These are phyloP conservation scores for Aegotheles bennettii DNA, from an alignment of 2,113 vertebrate species.

Conservation along the genomic window DNA sequence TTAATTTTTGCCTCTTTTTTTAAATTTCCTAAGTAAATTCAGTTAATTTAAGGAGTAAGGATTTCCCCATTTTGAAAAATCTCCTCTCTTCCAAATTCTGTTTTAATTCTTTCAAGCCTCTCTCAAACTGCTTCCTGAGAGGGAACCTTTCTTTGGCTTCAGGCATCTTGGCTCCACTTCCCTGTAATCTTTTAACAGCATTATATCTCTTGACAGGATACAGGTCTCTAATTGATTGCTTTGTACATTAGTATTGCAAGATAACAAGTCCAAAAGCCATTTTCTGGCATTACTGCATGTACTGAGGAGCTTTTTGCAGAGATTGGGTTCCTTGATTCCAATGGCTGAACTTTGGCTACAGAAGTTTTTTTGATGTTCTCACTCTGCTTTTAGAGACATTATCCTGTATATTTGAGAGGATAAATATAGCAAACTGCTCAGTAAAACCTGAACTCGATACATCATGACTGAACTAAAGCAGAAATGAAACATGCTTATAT, in stretches of 20 bases:
- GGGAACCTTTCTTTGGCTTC: background rate
- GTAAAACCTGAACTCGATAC: background rate
- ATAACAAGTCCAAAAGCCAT: background rate
- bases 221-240: background rate
- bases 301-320: background rate
- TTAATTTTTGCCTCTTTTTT: background rate
- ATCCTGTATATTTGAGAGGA: background rate
- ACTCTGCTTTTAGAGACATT: background rate
- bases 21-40: background rate
- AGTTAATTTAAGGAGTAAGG: background rate
- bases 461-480: background rate
- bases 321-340: background rate
- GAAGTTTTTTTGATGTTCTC: constrained; percentile 4
- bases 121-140: background rate
- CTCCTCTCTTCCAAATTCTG: background rate
- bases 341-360: background rate
- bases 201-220: background rate
- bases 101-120: background rate
- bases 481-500: background rate
- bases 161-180: background rate
- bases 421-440: background rate
- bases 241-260: background rate
- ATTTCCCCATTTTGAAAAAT: background rate
- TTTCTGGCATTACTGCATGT: background rate
- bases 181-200: background rate